Evolutionary conservation across 2,888 invertebrate species (phyloP).

Genomic region (Tholera decimalis): DNA sequence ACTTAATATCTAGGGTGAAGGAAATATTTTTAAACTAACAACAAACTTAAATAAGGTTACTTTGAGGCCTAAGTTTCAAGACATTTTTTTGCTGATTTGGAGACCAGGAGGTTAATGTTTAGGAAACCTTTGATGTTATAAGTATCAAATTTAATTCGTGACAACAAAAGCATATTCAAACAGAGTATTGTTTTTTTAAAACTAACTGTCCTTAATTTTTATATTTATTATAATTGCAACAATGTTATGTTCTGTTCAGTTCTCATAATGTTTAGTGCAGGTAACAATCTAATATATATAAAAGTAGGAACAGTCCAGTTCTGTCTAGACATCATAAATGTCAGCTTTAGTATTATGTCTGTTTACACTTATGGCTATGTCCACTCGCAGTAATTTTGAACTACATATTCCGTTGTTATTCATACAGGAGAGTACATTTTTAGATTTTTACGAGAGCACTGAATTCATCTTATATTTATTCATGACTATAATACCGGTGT

Average conservation of each 20-base stretch:
- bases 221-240: background rate
- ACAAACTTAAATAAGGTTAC: background rate
- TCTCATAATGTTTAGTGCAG: slow-evolving; percentile 2
- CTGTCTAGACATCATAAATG: slow-evolving; percentile 56
- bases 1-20: slow-evolving; percentile 10
- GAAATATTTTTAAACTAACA: background rate
- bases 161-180: too few relatives aligned
- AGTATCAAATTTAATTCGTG: too few relatives aligned
- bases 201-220: background rate
- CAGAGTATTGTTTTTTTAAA: background rate
- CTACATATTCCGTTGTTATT: slow-evolving; percentile 23
- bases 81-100: background rate
- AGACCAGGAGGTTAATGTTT: background rate
- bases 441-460: background rate
- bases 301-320: slow-evolving; percentile 25
- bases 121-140: background rate
- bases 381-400: slow-evolving; percentile 10
- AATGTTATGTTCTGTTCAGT: background rate
- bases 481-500: background rate
- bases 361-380: slow-evolving; percentile 20
- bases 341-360: slow-evolving; percentile 52
- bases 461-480: background rate
- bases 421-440: slow-evolving; percentile 1
- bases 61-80: background rate
- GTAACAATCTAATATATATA: background rate